These are phyloP conservation scores for Drosophila persimilis DNA, from an alignment of 1,140 invertebrate species.

Conservation along the genomic window DNA sequence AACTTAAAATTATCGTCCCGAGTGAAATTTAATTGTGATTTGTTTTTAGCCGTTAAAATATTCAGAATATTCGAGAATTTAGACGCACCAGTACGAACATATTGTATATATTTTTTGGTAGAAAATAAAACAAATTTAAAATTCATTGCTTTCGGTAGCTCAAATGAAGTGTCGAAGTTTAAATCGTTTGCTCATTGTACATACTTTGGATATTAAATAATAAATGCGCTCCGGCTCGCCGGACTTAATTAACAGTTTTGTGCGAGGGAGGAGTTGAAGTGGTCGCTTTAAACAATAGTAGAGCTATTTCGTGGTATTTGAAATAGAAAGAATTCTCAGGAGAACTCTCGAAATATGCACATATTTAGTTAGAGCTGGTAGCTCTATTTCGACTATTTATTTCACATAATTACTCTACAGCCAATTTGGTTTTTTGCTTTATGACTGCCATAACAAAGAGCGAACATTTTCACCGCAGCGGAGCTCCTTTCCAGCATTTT, in stretches of 20 bases:
- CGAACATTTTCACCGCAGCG: too few relatives aligned
- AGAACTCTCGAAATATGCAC: too few relatives aligned
- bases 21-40: not conserved
- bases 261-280: not conserved
- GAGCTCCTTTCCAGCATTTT: too few relatives aligned
- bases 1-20: not conserved
- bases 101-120: too few relatives aligned
- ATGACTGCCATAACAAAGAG: too few relatives aligned
- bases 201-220: not conserved
- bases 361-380: too few relatives aligned
- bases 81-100: too few relatives aligned
- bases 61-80: too few relatives aligned
- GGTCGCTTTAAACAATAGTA: too few relatives aligned
- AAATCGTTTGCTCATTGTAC: not conserved
- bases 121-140: not conserved
- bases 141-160: not conserved
- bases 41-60: not conserved
- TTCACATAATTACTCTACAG: not conserved
- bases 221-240: not conserved
- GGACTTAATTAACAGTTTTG: not conserved
- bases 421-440: too few relatives aligned
- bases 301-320: too few relatives aligned
- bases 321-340: too few relatives aligned
- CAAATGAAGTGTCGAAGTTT: not conserved
- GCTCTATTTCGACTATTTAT: not conserved